Base-by-base conservation (phyloP, 2,888 invertebrate species). In the Pseudolycoriella hygida region DNA sequence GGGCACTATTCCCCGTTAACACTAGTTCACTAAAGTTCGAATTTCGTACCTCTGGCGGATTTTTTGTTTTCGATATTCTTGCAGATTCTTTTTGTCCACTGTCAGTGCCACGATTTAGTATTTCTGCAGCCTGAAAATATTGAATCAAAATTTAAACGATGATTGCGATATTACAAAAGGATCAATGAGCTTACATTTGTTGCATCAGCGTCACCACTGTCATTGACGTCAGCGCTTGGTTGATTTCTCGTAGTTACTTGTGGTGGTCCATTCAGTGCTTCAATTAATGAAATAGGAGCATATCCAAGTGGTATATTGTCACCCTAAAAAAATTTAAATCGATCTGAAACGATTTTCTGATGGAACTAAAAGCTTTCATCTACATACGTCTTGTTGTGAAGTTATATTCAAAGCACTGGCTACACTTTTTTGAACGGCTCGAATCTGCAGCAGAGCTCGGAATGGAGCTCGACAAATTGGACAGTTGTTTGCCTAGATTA, bases 381-480 rank as follows among this genome's bases (percentile, higher is more conserved):
- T n/a, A 12, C 12, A 34, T 34, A 34, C 34, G 3, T 39, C 20
- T n/a, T 44, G 44, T 6, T 98, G 98, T 32, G 47, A 3, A 15
- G 42, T 41, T 4, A 41, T 12, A 17, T 40, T 46, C 12, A 67
- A 64, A 54, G 71, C 64, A 43, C 57, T 58, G 6, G 58, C 57
- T 41, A 53, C 59, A 2, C 76, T 73, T 59, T 84, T 84, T 62
- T 92, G 88, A 54, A 97, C 73, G 18, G 97, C 94, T 50, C 92
- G 74, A 44, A 98, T 88, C 69, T 97, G 96, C 47, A 99, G 70
- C 43, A 99, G 71, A 1, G 98, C 98, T 50, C 97, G 72, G 67
- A 98, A 98, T 10, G 97, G 97, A n/a, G 96, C 90, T 50, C 98
- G 75, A 62, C 98, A 98, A 53, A 98, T 98, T 6, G 98, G 98